Base-by-base conservation (phyloP, 2,797 vertebrate species). In the Distichodus sexfasciatus region DNA sequence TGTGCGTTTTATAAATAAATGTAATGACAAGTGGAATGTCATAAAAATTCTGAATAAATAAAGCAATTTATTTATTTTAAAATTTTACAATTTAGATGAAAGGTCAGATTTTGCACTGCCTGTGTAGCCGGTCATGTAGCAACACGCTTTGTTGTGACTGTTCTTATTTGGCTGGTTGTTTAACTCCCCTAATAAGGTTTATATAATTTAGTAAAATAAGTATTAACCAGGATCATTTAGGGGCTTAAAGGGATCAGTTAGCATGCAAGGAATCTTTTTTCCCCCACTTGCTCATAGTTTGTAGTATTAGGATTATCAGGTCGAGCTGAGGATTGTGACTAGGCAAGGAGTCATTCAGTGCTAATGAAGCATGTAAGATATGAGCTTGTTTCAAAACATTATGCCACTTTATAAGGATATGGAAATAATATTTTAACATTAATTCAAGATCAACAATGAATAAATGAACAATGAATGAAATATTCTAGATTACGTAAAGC, bases 241-340 rank as follows among this genome's bases (percentile, higher is more conserved):
- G 74, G 68, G 85, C 66, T 89, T 88, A 82, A 86, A 73, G 43
- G 82, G 87, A 86, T 90, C 81, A 85, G 81, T 87, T 86, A 78
- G 83, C 87, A 89, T 88, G 86, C 87, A 72, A 88, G 79, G 72
- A 69, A 79, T 77, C 81, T 83, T 66, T 79, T 69, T 67, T 66
- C 74, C 74, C 70, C 76, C 74, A 76, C 74, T 82, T 66, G 44
- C 50, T 60, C 51, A 28, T 76, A 72, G 64, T 81, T 76, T 74
- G 57, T 67, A 58, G 54, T 62, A 59, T 71, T 51, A 44, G 19
- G 23, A 21, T 28, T 67, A 51, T 14, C 21, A 44, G 19, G 54
- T 36, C 31, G 29, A 14, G 31, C 17, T 46, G 12, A 38, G 38
- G 9, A 19, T 31, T 64, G 9, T 57, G 41, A 29, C 29, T 46